A percentile compares a stretch with the other conserved stretches of the same genome.
Conservation (phyloP, 2,888 invertebrate genomes). For the Rhagonycha fulva region DNA sequence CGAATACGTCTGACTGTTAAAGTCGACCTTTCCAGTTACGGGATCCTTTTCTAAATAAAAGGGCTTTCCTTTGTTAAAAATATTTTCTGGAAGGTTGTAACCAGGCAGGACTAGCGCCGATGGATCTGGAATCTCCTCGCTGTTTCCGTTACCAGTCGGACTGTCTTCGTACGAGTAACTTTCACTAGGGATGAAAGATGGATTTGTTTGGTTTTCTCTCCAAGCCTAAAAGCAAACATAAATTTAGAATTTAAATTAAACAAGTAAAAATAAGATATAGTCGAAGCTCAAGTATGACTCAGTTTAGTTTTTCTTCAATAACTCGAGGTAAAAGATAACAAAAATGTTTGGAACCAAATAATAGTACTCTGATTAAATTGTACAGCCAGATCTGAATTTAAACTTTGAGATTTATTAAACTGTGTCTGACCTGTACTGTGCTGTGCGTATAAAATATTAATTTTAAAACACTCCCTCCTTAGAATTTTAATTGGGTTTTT, state of each 20-base stretch:
- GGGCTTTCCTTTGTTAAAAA: conserved; percentile 71
- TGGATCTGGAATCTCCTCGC: conserved; percentile 52
- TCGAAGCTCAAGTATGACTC: too few relatives aligned
- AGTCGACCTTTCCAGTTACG: conserved; percentile 67
- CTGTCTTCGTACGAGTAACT: not conserved
- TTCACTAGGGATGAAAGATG: not conserved
- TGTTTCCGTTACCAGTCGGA: conserved; percentile 3
- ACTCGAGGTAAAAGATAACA: too few relatives aligned
- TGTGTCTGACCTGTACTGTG: too few relatives aligned
- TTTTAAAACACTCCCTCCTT: too few relatives aligned
- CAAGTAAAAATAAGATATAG: not conserved
- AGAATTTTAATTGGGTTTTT: too few relatives aligned
- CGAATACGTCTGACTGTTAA: conserved; percentile 59
- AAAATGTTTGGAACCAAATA: too few relatives aligned
- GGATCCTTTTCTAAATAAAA: conserved; percentile 73
- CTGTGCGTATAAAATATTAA: too few relatives aligned
- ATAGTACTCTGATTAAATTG: too few relatives aligned
- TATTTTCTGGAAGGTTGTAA: conserved; percentile 59
- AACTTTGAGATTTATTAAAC: too few relatives aligned
- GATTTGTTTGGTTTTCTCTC: not conserved
- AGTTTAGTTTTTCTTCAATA: too few relatives aligned
- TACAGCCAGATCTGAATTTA: too few relatives aligned
- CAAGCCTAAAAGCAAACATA: not conserved
- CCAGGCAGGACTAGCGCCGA: conserved; percentile 52
- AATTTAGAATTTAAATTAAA: not conserved